A percentile compares a stretch with the other conserved stretches of the same genome.
These are phyloP conservation scores for Cetoscarus ocellatus DNA, from an alignment of 2,797 vertebrate species.

Conservation along the genomic window DNA sequence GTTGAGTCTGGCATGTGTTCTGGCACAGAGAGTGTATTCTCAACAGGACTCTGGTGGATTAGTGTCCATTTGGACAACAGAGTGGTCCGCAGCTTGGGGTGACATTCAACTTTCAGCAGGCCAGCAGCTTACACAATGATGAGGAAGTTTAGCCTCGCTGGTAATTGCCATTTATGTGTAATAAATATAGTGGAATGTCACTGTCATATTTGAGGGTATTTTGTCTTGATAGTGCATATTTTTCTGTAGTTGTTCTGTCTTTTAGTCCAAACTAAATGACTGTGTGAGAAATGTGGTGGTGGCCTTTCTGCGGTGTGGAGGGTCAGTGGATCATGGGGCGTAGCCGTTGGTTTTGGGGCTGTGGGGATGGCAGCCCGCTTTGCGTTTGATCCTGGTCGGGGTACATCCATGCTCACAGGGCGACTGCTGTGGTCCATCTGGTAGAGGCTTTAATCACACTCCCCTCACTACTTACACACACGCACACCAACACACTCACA, in stretches of 20 bases:
- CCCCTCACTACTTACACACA: conserved; percentile 22
- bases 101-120: conserved; percentile 79
- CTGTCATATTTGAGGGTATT: background rate
- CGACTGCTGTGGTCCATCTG: conserved; percentile 87
- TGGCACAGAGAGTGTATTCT: conserved; percentile 75
- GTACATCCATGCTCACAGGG: conserved; percentile 79
- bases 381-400: conserved; percentile 86
- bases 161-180: conserved; percentile 18
- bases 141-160: conserved; percentile 47
- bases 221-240: background rate
- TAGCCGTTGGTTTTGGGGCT: conserved; percentile 52
- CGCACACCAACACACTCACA: conserved; percentile 21
- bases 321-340: conserved; percentile 54
- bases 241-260: background rate
- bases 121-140: conserved; percentile 54
- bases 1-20: conserved; percentile 75
- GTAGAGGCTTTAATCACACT: conserved; percentile 81
- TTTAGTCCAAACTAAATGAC: conserved; percentile 2
- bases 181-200: conserved; percentile 2
- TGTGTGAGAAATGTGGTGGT: conserved; percentile 28
- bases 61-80: conserved; percentile 84
- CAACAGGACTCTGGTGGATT: conserved; percentile 81
- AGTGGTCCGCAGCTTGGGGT: conserved; percentile 78
- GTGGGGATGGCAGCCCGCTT: conserved; percentile 70
- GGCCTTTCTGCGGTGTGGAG: conserved; percentile 34